Evolutionary conservation across 2,888 invertebrate species (phyloP).

Genomic region (Diabrotica balteata): DNA sequence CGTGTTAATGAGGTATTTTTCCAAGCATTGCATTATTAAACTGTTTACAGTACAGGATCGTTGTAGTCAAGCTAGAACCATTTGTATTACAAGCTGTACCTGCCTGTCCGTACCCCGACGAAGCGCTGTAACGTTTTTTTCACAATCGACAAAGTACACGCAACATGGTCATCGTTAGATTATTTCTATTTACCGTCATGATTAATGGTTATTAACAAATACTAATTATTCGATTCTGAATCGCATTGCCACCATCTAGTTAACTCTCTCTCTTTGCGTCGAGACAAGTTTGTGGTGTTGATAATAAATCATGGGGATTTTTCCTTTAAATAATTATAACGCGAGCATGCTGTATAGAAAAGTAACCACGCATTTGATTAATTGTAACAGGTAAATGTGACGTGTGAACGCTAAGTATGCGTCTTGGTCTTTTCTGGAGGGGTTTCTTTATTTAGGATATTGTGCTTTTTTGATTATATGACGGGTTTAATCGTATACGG

Average conservation of each 20-base stretch:
- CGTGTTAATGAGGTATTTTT: no score
- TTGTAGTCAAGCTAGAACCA: not conserved
- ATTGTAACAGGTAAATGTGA: slow-evolving; percentile 28
- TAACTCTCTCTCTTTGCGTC: slow-evolving; percentile 19
- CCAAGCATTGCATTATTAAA: no score
- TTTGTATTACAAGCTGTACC: not conserved
- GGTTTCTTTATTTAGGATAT: no score
- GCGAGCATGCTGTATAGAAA: slow-evolving; percentile 30
- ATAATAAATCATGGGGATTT: slow-evolving; percentile 27
- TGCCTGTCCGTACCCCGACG: not conserved
- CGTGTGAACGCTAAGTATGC: slow-evolving; percentile 20
- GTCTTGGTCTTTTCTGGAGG: no score
- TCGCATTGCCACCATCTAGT: slow-evolving; percentile 33
- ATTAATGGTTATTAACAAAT: slow-evolving; percentile 34
- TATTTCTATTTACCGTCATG: slow-evolving; percentile 26
- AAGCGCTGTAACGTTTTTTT: slow-evolving; percentile 5
- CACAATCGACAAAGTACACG: slow-evolving; percentile 13
- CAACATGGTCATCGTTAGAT: slow-evolving; percentile 14
- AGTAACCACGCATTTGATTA: slow-evolving; percentile 31
- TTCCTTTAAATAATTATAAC: slow-evolving; percentile 29
- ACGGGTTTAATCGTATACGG: no score
- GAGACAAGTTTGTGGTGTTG: slow-evolving; percentile 18
- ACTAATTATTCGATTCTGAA: slow-evolving; percentile 32
- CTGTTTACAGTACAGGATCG: no score
- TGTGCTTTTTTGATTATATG: no score